Conservation (phyloP, 2,888 invertebrate genomes). For the Xestia rhomboidea region DNA sequence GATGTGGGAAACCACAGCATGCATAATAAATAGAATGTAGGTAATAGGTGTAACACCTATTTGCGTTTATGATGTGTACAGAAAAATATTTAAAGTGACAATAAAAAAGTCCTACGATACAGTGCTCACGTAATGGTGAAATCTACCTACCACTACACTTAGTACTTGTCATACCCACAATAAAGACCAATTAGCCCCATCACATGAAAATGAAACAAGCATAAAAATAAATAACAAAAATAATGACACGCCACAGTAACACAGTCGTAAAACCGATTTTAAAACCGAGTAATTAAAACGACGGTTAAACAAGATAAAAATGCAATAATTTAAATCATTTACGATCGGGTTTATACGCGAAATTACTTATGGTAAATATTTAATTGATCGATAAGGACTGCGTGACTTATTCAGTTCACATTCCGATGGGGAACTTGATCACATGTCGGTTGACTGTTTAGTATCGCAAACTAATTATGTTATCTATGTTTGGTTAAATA, state of each 20-base stretch:
- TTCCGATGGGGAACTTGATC: constrained; percentile 1
- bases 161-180: neutral
- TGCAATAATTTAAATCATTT: constrained; percentile 73
- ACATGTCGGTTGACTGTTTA: neutral
- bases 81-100: neutral
- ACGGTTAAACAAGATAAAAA: constrained; percentile 71
- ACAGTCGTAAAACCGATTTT: constrained; percentile 62
- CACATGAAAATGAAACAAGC: constrained; percentile 50
- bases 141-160: neutral
- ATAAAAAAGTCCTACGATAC: neutral
- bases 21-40: too few relatives aligned
- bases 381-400: constrained; percentile 58
- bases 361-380: constrained; percentile 73
- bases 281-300: constrained; percentile 63
- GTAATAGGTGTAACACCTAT: neutral
- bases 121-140: neutral
- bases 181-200: constrained; percentile 41
- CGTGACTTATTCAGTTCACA: constrained; percentile 13
- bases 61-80: neutral
- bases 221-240: constrained; percentile 55
- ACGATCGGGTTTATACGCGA: constrained; percentile 68
- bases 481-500: constrained; percentile 20
- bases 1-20: too few relatives aligned
- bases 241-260: constrained; percentile 51
- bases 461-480: constrained; percentile 18